phyloP scores from a whole-genome alignment of 2,797 vertebrate species.

The Epinephelus coioides region DNA sequence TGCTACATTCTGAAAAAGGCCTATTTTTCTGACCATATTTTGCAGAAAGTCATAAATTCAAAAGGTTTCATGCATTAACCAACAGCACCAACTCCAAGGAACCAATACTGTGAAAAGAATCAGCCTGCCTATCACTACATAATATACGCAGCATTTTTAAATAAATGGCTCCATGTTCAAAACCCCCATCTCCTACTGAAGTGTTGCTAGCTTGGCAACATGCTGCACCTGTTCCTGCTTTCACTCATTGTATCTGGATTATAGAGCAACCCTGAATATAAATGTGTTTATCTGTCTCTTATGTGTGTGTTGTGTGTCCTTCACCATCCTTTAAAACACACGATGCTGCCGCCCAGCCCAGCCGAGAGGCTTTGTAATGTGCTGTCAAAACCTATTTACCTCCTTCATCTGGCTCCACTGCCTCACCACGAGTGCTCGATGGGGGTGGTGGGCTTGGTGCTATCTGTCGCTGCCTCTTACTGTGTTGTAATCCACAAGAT shows the following conservation, averaged over 20 bases:
- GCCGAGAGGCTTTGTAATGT: slow-evolving; percentile 75
- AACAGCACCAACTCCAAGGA: too few relatives aligned
- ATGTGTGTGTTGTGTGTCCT: slow-evolving; percentile 50
- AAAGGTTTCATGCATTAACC: too few relatives aligned
- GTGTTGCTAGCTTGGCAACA: too few relatives aligned
- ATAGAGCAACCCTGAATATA: slow-evolving; percentile 6
- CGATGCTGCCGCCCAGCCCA: slow-evolving; percentile 51
- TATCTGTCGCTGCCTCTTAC: slow-evolving; percentile 44
- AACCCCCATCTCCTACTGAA: background rate
- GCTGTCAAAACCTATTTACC: slow-evolving; percentile 85
- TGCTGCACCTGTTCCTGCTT: slow-evolving; percentile 10
- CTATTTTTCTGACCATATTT: too few relatives aligned
- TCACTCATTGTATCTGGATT: slow-evolving; percentile 2
- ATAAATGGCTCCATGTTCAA: background rate
- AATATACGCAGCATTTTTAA: background rate
- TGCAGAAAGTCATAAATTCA: too few relatives aligned
- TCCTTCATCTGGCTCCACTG: slow-evolving; percentile 71
- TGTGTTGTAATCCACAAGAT: slow-evolving; percentile 24
- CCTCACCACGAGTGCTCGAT: slow-evolving; percentile 52
- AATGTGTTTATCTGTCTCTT: slow-evolving; percentile 7
- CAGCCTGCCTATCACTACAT: too few relatives aligned
- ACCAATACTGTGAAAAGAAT: too few relatives aligned
- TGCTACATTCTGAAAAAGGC: too few relatives aligned
- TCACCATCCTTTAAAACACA: slow-evolving; percentile 65
- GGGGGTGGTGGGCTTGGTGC: slow-evolving; percentile 37